Conservation (phyloP, 2,888 invertebrate species). For the Drosophila buzzatii region DNA sequence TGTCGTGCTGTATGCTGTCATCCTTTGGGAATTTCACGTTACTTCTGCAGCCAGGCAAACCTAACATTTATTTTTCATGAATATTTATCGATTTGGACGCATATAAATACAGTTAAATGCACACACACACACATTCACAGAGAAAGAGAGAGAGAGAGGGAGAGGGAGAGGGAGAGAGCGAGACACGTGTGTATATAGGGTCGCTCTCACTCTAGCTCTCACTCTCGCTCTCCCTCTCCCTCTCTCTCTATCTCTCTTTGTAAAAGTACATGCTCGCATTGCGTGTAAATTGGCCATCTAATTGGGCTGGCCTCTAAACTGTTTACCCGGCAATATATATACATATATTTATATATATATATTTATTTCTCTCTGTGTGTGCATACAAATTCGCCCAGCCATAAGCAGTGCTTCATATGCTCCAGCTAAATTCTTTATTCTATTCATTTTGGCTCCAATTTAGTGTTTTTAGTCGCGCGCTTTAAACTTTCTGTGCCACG, state of each 20-base stretch:
- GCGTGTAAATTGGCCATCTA: constrained; percentile 55
- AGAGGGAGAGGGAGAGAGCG: background rate
- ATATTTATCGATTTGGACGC: constrained; percentile 75
- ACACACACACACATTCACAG: background rate
- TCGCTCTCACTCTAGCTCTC: too few relatives aligned
- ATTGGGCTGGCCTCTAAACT: constrained; percentile 39
- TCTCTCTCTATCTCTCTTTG: too few relatives aligned
- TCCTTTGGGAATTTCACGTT: constrained; percentile 60
- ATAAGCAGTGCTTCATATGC: constrained; percentile 2
- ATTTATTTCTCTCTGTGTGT: background rate
- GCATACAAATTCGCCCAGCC: background rate
- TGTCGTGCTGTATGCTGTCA: constrained; percentile 47
- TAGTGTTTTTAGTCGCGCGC: constrained; percentile 39
- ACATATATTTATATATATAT: constrained; percentile 8
- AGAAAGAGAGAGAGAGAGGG: too few relatives aligned
- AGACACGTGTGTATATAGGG: background rate
- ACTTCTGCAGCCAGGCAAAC: constrained; percentile 42
- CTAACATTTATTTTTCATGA: constrained; percentile 70
- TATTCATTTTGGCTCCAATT: constrained; percentile 8
- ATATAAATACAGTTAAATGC: constrained; percentile 32
- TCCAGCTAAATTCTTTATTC: constrained; percentile 6
- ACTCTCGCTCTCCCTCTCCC: background rate
- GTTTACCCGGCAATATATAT: constrained; percentile 29
- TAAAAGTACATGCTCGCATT: constrained; percentile 18
- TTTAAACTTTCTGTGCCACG: constrained; percentile 50